A percentile compares a stretch with the other conserved stretches of the same genome.
phyloP scores from a whole-genome alignment of 2,888 invertebrate species.

The Serripes groenlandicus region DNA sequence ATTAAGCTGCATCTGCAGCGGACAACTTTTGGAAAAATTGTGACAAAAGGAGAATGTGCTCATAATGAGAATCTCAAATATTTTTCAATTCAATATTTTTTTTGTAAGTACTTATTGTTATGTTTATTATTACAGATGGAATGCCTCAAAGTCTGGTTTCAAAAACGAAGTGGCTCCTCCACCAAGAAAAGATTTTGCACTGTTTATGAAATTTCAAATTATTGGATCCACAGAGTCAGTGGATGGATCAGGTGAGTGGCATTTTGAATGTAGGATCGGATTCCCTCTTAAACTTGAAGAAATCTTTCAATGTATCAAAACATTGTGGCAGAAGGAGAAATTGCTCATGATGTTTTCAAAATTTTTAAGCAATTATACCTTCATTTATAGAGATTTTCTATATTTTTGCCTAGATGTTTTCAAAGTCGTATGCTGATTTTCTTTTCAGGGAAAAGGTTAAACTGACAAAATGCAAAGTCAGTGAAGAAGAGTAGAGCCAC shows the following conservation, averaged over 20 bases:
- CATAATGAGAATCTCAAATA: background rate
- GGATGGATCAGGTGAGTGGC: constrained; percentile 53
- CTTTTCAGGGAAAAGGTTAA: too few relatives aligned
- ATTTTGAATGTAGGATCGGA: too few relatives aligned
- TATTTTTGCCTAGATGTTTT: too few relatives aligned
- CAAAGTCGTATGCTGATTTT: too few relatives aligned
- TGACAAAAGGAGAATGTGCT: constrained; percentile 2
- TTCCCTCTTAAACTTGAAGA: too few relatives aligned
- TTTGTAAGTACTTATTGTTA: background rate
- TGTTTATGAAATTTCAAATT: constrained; percentile 85
- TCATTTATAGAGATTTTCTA: too few relatives aligned
- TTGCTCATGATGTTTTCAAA: too few relatives aligned
- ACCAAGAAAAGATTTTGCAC: constrained; percentile 85
- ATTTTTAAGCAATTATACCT: too few relatives aligned
- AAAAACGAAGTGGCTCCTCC: constrained; percentile 80
- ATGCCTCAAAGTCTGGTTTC: constrained; percentile 83
- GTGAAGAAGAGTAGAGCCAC: too few relatives aligned
- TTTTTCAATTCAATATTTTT: background rate
- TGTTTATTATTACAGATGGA: constrained; percentile 81
- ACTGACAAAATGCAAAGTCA: too few relatives aligned
- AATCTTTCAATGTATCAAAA: too few relatives aligned
- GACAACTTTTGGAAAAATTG: background rate
- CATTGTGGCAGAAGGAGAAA: too few relatives aligned
- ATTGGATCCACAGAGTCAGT: constrained; percentile 83
- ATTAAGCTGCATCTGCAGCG: background rate